Conservation (phyloP, 2,888 invertebrate species). For the Macaria liturata region DNA sequence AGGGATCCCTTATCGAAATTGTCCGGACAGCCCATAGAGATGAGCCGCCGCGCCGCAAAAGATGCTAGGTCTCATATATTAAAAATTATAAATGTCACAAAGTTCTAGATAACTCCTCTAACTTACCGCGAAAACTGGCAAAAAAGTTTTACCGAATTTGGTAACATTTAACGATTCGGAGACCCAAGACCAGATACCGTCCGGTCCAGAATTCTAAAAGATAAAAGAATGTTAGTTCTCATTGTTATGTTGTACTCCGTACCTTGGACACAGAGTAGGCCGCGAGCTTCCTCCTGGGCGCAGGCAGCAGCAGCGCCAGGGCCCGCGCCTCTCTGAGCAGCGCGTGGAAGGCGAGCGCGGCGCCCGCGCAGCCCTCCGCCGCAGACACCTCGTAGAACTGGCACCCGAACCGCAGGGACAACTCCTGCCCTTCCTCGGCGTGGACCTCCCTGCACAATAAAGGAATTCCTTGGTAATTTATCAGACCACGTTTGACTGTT, state of each 20-base stretch:
- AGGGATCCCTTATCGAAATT: no score
- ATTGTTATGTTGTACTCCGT: slow-evolving; percentile 2
- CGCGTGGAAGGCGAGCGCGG: slow-evolving; percentile 91
- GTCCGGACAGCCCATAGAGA: no score
- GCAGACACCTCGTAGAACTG: slow-evolving; percentile 94
- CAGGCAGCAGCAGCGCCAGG: slow-evolving; percentile 86
- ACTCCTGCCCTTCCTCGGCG: slow-evolving; percentile 90
- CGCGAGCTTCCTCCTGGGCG: slow-evolving; percentile 89
- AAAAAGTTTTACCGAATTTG: no score
- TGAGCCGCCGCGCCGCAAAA: no score
- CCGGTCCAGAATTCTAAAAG: background rate
- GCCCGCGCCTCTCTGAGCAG: slow-evolving; percentile 89
- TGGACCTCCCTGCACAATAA: slow-evolving; percentile 85
- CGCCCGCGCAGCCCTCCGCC: slow-evolving; percentile 92
- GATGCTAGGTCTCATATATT: no score
- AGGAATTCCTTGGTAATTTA: no score
- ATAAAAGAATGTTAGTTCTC: no score
- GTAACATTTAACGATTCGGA: no score
- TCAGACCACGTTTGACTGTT: no score
- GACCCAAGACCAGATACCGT: background rate
- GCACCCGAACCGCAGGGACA: slow-evolving; percentile 89
- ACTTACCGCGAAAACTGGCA: no score
- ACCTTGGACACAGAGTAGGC: slow-evolving; percentile 91
- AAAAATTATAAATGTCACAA: no score
- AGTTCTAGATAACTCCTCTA: no score